phyloP scores from a whole-genome alignment of 53 echinoderm and acorn worm species.

The Holothuria leucospilota region DNA sequence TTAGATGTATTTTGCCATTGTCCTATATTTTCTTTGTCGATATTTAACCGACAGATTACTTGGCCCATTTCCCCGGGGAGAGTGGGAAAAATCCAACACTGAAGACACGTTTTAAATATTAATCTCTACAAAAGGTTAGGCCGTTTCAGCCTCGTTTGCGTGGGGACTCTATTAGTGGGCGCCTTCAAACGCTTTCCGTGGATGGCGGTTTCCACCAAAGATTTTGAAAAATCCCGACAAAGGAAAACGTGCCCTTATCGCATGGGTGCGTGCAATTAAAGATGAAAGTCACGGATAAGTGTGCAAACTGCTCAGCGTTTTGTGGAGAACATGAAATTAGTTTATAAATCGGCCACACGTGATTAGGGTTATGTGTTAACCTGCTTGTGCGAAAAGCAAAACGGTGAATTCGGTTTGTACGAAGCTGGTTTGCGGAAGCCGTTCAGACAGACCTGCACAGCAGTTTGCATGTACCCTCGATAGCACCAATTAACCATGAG shows the following conservation, averaged over 20 bases:
- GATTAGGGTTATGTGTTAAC: too few relatives aligned
- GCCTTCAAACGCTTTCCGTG: too few relatives aligned
- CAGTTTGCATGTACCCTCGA: too few relatives aligned
- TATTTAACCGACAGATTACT: conserved; percentile 21
- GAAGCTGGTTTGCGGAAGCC: too few relatives aligned
- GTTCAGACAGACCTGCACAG: too few relatives aligned
- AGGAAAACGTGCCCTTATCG: background rate
- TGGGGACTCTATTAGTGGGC: too few relatives aligned
- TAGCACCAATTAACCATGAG: too few relatives aligned
- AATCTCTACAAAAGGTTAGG: conserved; percentile 20
- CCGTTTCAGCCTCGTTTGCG: too few relatives aligned
- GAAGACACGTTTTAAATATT: conserved; percentile 34
- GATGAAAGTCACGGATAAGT: background rate
- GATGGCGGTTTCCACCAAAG: too few relatives aligned
- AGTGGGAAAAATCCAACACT: conserved; percentile 1
- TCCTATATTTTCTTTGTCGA: conserved; percentile 14
- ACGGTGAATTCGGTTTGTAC: too few relatives aligned
- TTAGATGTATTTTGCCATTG: conserved; percentile 13
- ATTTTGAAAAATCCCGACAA: too few relatives aligned
- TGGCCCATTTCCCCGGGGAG: conserved; percentile 43
- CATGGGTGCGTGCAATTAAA: conserved; percentile 19
- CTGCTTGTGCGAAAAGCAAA: too few relatives aligned
- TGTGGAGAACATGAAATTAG: conserved; percentile 26
- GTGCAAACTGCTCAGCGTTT: conserved; percentile 1
- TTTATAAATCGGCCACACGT: conserved; percentile 13